A percentile compares a stretch with the other conserved stretches of the same genome.
Conservation (phyloP, 2,113 vertebrate genomes). For the Scortum barcoo region DNA sequence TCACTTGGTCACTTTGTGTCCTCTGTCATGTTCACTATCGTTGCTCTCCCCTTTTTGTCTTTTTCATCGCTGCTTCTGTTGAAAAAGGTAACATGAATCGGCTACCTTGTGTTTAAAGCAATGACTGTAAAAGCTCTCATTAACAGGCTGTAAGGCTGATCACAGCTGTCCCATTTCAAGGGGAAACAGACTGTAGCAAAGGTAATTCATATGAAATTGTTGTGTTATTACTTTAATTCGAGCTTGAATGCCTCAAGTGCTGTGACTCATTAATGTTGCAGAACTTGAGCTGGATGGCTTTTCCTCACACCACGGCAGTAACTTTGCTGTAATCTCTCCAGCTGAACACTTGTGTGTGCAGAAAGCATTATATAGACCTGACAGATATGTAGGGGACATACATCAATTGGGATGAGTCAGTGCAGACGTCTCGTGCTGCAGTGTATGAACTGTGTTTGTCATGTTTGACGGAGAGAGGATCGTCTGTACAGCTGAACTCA, state of each 20-base stretch:
- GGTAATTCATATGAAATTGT: constrained; percentile 31
- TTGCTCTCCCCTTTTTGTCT: neutral
- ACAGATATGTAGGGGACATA: neutral
- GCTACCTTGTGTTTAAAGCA: constrained; percentile 29
- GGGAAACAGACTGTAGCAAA: constrained; percentile 30
- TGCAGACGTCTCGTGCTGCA: neutral
- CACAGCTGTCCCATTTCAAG: constrained; percentile 30
- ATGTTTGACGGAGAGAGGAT: neutral
- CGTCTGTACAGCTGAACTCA: neutral
- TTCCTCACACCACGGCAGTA: neutral
- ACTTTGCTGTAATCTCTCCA: constrained; percentile 2
- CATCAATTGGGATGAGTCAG: neutral
- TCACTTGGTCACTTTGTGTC: neutral
- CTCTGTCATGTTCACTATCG: neutral
- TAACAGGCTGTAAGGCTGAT: constrained; percentile 21
- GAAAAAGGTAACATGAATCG: neutral
- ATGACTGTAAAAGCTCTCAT: constrained; percentile 37
- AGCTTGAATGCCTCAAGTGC: constrained; percentile 28
- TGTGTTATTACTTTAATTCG: constrained; percentile 49
- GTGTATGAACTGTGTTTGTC: neutral
- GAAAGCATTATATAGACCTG: neutral
- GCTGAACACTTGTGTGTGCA: neutral
- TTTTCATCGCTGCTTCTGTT: neutral
- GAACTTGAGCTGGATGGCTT: constrained; percentile 18
- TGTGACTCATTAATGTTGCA: constrained; percentile 42